Evolutionary conservation across 2,797 vertebrate genomes (phyloP).

Genomic region (Tarsius wallacei): DNA sequence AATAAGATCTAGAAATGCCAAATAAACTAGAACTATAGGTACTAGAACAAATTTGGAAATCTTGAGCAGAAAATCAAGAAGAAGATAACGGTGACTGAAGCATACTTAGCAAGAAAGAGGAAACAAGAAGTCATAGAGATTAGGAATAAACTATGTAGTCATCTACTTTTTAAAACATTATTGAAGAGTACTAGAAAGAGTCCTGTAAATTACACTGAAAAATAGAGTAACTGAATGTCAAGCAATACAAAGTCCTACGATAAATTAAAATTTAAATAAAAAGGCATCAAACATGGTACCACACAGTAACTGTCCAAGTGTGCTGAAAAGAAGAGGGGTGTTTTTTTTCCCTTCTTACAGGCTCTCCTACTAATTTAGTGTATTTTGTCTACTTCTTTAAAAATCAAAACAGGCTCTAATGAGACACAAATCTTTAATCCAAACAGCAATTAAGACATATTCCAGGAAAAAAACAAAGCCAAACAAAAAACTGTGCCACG

Average conservation of each 20-base stretch:
- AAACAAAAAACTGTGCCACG: conserved; percentile 32
- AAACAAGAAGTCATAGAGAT: conserved; percentile 21
- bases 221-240: conserved; percentile 16
- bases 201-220: conserved; percentile 58
- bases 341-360: conserved; percentile 37
- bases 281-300: conserved; percentile 23
- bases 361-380: background rate
- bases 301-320: background rate
- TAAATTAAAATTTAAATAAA: conserved; percentile 56
- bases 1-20: conserved; percentile 35
- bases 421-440: conserved; percentile 22
- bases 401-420: conserved; percentile 56
- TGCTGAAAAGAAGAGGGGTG: background rate
- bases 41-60: background rate
- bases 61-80: conserved; percentile 46
- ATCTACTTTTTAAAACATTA: background rate
- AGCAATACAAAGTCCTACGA: conserved; percentile 36
- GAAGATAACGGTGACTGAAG: background rate
- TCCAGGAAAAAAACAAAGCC: conserved; percentile 50
- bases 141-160: conserved; percentile 38
- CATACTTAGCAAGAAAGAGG: background rate
- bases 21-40: conserved; percentile 46
- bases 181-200: background rate
- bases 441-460: conserved; percentile 37
- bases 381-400: conserved; percentile 58